These are phyloP conservation scores for Helogale parvula DNA, from an alignment of 2,113 vertebrate species.

Conservation along the genomic window DNA sequence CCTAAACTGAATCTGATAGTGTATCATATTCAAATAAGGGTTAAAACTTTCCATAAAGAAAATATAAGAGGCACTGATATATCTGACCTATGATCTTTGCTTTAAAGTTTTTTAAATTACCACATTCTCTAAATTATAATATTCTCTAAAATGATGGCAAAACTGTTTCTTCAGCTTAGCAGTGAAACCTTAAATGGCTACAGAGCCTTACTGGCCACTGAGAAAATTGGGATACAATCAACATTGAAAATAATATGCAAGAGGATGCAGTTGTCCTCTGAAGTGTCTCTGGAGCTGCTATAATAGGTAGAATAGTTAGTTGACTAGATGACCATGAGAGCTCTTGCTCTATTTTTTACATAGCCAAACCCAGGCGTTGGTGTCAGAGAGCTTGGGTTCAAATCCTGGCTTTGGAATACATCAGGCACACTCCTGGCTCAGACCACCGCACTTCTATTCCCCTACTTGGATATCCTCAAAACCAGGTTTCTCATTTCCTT, in stretches of 20 bases:
- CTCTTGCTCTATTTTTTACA: neutral
- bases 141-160: neutral
- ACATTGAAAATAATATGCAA: neutral
- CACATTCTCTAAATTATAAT: neutral
- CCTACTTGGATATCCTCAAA: neutral
- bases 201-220: neutral
- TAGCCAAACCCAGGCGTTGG: neutral
- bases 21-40: neutral
- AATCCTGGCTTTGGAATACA: neutral
- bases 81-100: neutral
- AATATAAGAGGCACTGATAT: neutral
- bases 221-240: neutral
- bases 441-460: neutral
- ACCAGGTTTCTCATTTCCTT: neutral
- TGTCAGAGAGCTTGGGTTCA: neutral
- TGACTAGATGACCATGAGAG: neutral
- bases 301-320: neutral
- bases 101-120: neutral
- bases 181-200: neutral
- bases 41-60: neutral
- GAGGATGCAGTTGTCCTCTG: neutral
- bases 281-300: neutral
- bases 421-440: neutral
- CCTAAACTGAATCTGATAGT: neutral
- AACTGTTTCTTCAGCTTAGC: neutral